Conservation (phyloP, 1,140 invertebrate species). For the Pygmarrhopalites habei region DNA sequence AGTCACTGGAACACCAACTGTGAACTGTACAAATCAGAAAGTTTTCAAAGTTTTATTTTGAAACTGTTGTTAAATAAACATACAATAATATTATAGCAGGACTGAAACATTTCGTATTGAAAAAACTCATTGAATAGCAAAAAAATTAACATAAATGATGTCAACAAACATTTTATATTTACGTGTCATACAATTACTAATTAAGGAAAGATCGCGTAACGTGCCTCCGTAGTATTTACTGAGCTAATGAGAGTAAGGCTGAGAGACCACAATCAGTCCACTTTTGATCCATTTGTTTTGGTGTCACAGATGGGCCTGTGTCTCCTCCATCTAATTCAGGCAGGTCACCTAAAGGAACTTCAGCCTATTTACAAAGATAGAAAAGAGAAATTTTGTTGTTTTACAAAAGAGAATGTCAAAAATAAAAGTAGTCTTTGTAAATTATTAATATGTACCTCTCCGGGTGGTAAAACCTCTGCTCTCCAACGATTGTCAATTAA, state of each 20-base stretch:
- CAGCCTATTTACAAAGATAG: conserved; percentile 20
- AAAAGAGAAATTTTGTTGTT: background rate
- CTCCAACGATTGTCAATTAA: conserved; percentile 39
- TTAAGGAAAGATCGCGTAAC: too few species aligned
- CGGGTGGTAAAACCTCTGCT: conserved; percentile 28
- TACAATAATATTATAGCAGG: too few species aligned
- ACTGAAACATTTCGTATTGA: too few species aligned
- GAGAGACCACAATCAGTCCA: conserved; percentile 36
- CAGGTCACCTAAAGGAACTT: conserved; percentile 29
- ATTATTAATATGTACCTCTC: conserved; percentile 27
- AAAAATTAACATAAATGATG: too few species aligned
- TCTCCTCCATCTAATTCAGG: conserved; percentile 36
- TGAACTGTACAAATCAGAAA: too few species aligned
- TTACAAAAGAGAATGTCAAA: background rate
- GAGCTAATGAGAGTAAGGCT: conserved; percentile 21
- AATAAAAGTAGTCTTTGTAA: background rate
- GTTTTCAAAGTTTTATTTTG: too few species aligned
- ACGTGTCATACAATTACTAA: too few species aligned
- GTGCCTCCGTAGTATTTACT: too few species aligned
- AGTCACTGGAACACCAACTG: too few species aligned
- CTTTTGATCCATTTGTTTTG: conserved; percentile 38
- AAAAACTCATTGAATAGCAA: too few species aligned
- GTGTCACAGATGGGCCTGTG: conserved; percentile 33
- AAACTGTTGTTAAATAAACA: too few species aligned
- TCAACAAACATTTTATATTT: too few species aligned